Evolutionary conservation across 2,888 invertebrate species (phyloP).

Genomic region (Gymnosoma rotundatum): DNA sequence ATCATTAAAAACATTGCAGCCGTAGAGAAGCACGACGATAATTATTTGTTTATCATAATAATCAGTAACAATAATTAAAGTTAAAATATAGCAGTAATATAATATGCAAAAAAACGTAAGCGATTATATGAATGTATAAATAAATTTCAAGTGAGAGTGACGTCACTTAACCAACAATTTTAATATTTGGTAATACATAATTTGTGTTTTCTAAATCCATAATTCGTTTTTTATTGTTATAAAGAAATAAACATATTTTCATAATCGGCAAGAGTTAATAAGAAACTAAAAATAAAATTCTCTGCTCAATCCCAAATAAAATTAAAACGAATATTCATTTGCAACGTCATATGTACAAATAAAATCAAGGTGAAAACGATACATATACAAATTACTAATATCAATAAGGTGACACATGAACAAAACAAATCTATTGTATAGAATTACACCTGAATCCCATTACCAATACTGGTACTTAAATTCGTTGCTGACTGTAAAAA

Average conservation of each 20-base stretch:
- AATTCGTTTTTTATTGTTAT: background rate
- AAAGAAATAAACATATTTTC: background rate
- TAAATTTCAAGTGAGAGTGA: slow-evolving; percentile 51
- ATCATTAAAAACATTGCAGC: no score
- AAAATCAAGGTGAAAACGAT: background rate
- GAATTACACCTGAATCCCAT: slow-evolving; percentile 14
- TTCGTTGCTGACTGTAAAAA: slow-evolving; percentile 13
- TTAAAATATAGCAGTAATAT: slow-evolving; percentile 24
- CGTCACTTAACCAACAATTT: slow-evolving; percentile 49
- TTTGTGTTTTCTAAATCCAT: background rate
- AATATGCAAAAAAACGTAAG: background rate
- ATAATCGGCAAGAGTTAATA: background rate
- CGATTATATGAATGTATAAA: slow-evolving; percentile 6
- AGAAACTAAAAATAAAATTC: background rate
- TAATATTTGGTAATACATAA: slow-evolving; percentile 25
- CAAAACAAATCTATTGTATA: slow-evolving; percentile 27
- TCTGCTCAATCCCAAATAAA: background rate
- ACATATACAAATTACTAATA: slow-evolving; percentile 16
- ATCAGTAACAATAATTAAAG: slow-evolving; percentile 24
- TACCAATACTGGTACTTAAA: background rate
- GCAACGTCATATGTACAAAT: slow-evolving; percentile 50
- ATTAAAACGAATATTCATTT: slow-evolving; percentile 1
- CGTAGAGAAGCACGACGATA: no score
- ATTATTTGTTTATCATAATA: background rate
- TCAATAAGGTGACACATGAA: slow-evolving; percentile 4